Percentiles rank a stretch among this genome's conserved stretches.
phyloP scores from a whole-genome alignment of 2,113 vertebrate genomes.

The Deroptyus accipitrinus region DNA sequence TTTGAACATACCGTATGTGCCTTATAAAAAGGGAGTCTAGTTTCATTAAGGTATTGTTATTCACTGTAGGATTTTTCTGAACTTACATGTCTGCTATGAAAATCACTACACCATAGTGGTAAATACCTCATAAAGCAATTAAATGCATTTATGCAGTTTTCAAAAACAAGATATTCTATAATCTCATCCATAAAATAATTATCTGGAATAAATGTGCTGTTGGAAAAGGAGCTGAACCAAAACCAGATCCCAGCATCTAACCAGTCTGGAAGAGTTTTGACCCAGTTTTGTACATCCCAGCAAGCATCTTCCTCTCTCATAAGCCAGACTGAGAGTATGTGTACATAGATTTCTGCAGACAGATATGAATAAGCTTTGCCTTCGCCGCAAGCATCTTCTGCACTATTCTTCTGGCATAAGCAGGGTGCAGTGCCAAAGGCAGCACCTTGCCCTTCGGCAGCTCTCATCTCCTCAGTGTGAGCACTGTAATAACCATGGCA shows the following conservation, averaged over 20 bases:
- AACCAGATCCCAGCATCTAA: neutral
- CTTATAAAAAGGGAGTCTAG: neutral
- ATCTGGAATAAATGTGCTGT: neutral
- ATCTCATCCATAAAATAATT: neutral
- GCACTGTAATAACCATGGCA: neutral
- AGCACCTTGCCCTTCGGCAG: slow-evolving; percentile 29
- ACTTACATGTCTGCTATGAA: neutral
- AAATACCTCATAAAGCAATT: neutral
- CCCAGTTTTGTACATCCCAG: slow-evolving; percentile 2
- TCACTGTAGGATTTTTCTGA: neutral
- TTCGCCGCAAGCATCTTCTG: neutral
- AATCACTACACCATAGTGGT: neutral
- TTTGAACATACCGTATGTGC: neutral
- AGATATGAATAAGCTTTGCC: neutral
- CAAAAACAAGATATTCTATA: neutral
- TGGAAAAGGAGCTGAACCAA: neutral
- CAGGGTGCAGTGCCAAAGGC: neutral
- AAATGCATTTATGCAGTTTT: neutral
- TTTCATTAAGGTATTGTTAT: neutral
- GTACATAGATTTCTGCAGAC: neutral
- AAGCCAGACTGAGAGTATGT: neutral
- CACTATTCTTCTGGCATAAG: neutral
- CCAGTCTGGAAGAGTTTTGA: neutral
- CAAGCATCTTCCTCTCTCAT: neutral
- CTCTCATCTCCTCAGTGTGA: neutral